These are phyloP conservation scores for Glossosoma conforme DNA, from an alignment of 1,140 invertebrate genomes.

Conservation along the genomic window DNA sequence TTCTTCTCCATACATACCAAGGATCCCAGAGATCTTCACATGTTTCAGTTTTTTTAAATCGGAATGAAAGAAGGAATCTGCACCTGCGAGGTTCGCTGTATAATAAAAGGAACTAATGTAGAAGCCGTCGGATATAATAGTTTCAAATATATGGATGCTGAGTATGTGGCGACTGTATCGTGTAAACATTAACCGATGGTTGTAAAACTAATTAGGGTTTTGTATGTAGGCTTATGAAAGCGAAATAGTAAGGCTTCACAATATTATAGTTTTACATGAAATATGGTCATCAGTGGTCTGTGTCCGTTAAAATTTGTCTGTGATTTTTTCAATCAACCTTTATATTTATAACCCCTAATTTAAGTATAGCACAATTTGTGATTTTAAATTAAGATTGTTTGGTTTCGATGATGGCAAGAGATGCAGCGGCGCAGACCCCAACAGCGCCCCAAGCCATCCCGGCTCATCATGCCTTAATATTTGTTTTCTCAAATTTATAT, in stretches of 20 bases:
- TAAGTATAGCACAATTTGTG: conserved; percentile 54
- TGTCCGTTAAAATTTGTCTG: conserved; percentile 54
- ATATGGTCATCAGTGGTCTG: conserved; percentile 46
- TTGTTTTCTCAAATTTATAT: conserved; percentile 23
- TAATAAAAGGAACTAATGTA: conserved; percentile 13
- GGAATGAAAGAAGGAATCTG: conserved; percentile 15
- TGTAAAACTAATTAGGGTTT: conserved; percentile 53
- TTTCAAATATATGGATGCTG: conserved; percentile 15
- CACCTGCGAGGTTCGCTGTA: too few relatives aligned
- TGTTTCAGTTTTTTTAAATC: conserved; percentile 17
- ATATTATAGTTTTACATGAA: conserved; percentile 34
- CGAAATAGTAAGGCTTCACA: conserved; percentile 39
- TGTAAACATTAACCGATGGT: conserved; percentile 42
- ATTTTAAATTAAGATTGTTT: conserved; percentile 49
- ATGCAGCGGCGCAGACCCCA: neutral
- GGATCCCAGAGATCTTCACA: conserved; percentile 7
- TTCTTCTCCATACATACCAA: conserved; percentile 5
- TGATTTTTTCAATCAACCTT: conserved; percentile 56
- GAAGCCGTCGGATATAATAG: conserved; percentile 16
- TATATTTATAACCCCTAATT: conserved; percentile 53
- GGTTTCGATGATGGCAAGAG: conserved; percentile 24
- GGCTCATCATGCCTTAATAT: conserved; percentile 8
- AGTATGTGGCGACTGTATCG: conserved; percentile 19
- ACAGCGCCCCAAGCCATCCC: neutral
- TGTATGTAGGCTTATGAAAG: conserved; percentile 49